Base-by-base conservation (phyloP, 2,888 invertebrate genomes). In the Drymonia ruficornis region DNA sequence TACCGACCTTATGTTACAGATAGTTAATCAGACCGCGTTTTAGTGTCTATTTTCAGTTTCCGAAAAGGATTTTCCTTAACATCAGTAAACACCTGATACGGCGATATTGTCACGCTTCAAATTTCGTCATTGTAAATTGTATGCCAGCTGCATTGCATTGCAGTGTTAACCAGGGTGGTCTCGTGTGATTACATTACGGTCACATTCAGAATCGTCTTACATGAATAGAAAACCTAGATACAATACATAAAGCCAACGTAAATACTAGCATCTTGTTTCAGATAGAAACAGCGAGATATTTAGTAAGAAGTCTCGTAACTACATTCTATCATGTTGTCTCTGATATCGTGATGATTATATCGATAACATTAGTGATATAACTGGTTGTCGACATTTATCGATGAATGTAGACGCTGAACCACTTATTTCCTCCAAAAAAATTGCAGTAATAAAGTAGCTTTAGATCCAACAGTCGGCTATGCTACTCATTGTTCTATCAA, bases 141-240 rank as follows among this genome's bases (percentile, higher is more conserved):
- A 55, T 56, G 54, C 55, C 28, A 44, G 36, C 23, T 55, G 55
- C 45, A 55, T 63, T 48, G 51, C 47, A 61, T 58, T 55, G 59
- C 64, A 50, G 58, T 59, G 47, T 53, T 52, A 66, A 59, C 61
- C 52, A 48, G 55, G 52, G 59, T 36, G 52, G 54, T 57, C 43
- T 19, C 46, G 43, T 28, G 16, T 58, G 55, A 55, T 59, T 51
- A 50, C 42, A 52, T 54, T 50, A 63, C 50, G 56, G 38, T 49
- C 49, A 49, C 60, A 66, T 63, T 61, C 59, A 53, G 71, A 67
- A 67, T 76, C 67, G 45, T 53, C 70, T 79, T 76, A 71, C 74
- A 52, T 71, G 67, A 76, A 78, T 71, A 65, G 59, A 74, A 76
- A 68, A 68, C 55, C 55, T 66, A 63, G 66, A 65, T 61, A 13